These are phyloP conservation scores for Acridotheres tristis DNA, from an alignment of 2,797 vertebrate species.

Conservation along the genomic window DNA sequence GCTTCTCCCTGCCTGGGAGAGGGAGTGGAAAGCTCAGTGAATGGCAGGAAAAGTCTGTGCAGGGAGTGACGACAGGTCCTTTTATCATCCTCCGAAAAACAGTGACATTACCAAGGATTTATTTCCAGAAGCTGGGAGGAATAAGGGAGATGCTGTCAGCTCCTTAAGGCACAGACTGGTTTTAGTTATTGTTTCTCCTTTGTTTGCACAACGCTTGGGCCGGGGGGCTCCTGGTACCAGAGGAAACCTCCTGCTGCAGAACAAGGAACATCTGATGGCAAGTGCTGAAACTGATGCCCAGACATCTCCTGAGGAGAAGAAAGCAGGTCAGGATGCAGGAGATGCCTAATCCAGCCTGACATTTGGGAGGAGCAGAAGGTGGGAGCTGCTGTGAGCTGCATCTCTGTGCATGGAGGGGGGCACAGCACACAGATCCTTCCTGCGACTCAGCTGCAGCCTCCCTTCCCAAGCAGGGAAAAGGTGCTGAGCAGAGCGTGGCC, in stretches of 20 bases:
- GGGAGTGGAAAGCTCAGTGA: not conserved
- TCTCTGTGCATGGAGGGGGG: not conserved
- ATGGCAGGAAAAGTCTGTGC: not conserved
- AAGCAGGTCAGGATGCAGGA: not conserved
- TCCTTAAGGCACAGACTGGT: not conserved
- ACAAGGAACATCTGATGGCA: not conserved
- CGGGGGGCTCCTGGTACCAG: not conserved
- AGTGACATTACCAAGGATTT: not conserved
- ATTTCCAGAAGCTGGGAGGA: conserved; percentile 40
- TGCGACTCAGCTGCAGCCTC: not conserved
- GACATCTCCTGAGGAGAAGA: not conserved
- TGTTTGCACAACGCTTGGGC: not conserved
- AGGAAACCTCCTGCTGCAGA: not conserved
- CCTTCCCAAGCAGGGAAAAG: not conserved
- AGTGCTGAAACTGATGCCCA: not conserved
- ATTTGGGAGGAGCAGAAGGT: not conserved
- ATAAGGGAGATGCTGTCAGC: conserved; percentile 23
- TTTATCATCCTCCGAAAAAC: not conserved
- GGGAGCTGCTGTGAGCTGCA: not conserved
- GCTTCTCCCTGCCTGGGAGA: not conserved
- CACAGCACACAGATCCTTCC: not conserved
- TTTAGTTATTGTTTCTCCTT: conserved; percentile 18
- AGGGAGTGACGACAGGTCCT: conserved; percentile 11
- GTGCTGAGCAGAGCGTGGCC: not conserved
- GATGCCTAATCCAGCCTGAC: not conserved